Evolutionary conservation across 1,140 invertebrate species (phyloP), one percentile per base, ranked within the genome.

Genomic region (Fopius arisanus): DNA sequence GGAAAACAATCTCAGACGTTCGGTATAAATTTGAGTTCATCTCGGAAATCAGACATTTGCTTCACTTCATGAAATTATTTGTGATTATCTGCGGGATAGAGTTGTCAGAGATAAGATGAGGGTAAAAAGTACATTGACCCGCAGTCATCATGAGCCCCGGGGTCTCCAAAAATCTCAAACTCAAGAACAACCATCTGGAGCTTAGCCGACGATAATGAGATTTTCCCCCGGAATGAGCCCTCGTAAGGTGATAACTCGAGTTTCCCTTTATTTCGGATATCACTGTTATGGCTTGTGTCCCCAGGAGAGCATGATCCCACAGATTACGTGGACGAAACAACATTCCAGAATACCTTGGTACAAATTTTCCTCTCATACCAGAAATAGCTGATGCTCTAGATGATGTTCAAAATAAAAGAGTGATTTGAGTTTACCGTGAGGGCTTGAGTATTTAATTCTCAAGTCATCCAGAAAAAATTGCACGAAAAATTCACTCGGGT

Each of bases 211-310:
- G 54, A 59, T 59, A 59, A 59, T 26, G 54, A 59, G 54, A 59
- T 59, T 59, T 23, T 59, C 54, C 19, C 54, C 54, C 19, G 23
- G 14, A 59, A 59, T 28, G 54, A 59, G 54, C 19, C 54, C 23
- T 37, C 54, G 23, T 26, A 59, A 59, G 54, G 54, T 59, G 54
- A 59, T 59, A 59, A 59, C 54, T 59, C 26, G 54, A 59, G 54
- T 59, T 59, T 59, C 54, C 54, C 23, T 59, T 59, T 59, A 59
- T 59, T 59, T 26, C 54, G 7, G 12, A 59, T 59, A 59, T 59
- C 54, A 26, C 54, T 28, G 54, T 59, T 59, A 59, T 14, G 54
- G 54, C 19, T 59, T 2, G 9, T 14, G 9, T 26, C 23, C 54
- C 23, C 19, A 7, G 19, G 19, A 51, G 19, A 51, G 43, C 19